Evolutionary conservation across 2,888 invertebrate genomes (phyloP), one percentile per base, ranked within the genome.

Genomic region (Colostygia pectinataria): DNA sequence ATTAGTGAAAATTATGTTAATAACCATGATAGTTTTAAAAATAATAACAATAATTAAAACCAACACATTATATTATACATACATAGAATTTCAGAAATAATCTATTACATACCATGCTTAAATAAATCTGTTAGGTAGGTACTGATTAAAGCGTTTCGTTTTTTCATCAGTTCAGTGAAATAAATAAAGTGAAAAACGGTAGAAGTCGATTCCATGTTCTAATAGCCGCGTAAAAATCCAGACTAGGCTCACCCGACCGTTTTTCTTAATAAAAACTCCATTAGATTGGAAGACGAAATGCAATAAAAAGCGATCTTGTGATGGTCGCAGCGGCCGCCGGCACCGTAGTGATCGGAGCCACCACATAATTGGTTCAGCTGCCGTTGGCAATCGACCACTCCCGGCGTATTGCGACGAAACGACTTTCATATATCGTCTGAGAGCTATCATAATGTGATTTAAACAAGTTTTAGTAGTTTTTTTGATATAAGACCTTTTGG

Each of bases 391-490:
- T 53, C 58, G 58, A 43, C 60, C 51, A 41, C 55, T 49, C 46
- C 31, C 39, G 48, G 12, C 59, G 53, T 53, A 55, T 60, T 54
- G 52, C 60, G 45, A 42, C 36, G 42, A 41, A 60, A 58, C 55
- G 53, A 48, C 54, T 53, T 38, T 56, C 53, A 58, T 61, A 61
- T 58, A 56, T 56, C 53, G 53, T 41, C 41, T 51, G 48, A 47
- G 53, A 53, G 55, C 54, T 47, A 58, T 61, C 56, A 58, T 61
- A 58, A 54, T 46, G 51, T 51, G 48, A 61, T 61, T 61, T 61
- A 56, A 51, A 49, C 13, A 53, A 49, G 49, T 59, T 60, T 56
- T 46, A 58, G 54, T 41, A 40, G 50, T 45, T 51, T 29, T n/a
- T 39, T 39, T 39, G 39, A 40, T 40, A 34, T 2, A n/a, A 31